Base-by-base conservation (phyloP, 2,797 vertebrate species). In the Enoplosus armatus region DNA sequence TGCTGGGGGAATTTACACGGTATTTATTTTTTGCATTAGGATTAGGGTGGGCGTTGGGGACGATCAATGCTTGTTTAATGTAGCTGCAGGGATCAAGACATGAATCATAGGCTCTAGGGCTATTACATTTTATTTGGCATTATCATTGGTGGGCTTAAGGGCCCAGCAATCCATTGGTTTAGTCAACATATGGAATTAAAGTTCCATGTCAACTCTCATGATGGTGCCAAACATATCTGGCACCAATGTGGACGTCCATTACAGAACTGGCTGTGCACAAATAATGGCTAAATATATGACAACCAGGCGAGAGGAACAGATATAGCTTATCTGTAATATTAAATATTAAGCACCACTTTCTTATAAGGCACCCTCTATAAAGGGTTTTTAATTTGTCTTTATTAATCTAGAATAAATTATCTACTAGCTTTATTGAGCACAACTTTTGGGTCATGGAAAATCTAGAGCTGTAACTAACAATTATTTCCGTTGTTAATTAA, bases 1-100 rank as follows among this genome's bases (percentile, higher is more conserved):
- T 90, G 90, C 89, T 66, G 88, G 85, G 91, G 90, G 91, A 93
- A 94, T 94, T 93, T 93, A 94, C 90, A 89, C 83, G 16, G 84
- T 93, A 91, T 94, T 94, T 95, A 91, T 95, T 93, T 94, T 95
- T 94, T 92, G 92, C 92, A 91, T 95, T 92, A 86, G 91, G 93
- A 93, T 94, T 94, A 93, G 86, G 89, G 90, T 92, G 90, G 92
- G 92, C 78, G 86, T 90, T 70, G 71, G 75, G 71, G 83, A 81
- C 75, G 90, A 95, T 95, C 93, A 87, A 93, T 95, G 87, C 77
- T 82, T 87, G 86, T 93, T 94, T 95, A 94, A 94, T 94, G 91
- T 88, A 92, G 92, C 93, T 90, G 89, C 86, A 72, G 91, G 93
- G 86, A 90, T 83, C 78, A 80, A 87, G 90, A 82, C 89, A 85